Percentiles rank a stretch among this genome's conserved stretches.
phyloP scores from a whole-genome alignment of 53 echinoderm and acorn worm species.

The Crossaster papposus region DNA sequence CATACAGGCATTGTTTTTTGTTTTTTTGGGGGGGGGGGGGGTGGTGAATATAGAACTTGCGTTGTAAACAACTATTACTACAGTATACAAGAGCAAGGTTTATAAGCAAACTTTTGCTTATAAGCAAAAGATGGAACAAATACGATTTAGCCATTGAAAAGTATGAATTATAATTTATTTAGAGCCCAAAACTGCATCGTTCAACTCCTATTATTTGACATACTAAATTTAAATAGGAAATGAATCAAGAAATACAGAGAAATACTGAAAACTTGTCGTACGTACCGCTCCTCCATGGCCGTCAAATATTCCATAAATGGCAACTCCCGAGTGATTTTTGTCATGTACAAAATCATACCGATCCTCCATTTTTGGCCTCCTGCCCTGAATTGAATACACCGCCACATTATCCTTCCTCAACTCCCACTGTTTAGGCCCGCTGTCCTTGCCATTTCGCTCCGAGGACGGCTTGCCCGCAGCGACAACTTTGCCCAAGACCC shows the following conservation, averaged over 20 bases:
- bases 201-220: no score
- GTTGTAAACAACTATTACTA: no score
- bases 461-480: constrained; percentile 15
- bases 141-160: no score
- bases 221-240: no score
- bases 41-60: no score
- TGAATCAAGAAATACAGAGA: neutral
- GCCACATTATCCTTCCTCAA: constrained; percentile 85
- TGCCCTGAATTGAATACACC: constrained; percentile 91
- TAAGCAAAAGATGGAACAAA: no score
- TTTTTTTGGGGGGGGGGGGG: no score
- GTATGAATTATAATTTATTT: no score
- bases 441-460: constrained; percentile 32
- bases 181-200: no score
- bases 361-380: constrained; percentile 91
- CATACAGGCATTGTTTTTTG: no score
- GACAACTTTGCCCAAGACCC: constrained; percentile 22
- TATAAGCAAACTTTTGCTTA: no score
- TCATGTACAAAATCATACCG: constrained; percentile 86
- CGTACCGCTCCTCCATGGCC: constrained; percentile 96
- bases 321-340: constrained; percentile 70
- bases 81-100: no score
- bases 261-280: neutral
- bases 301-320: constrained; percentile 89
- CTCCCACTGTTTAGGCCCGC: constrained; percentile 62